These are phyloP conservation scores for Bombus fervidus DNA, from an alignment of 1,140 invertebrate genomes.

Conservation along the genomic window DNA sequence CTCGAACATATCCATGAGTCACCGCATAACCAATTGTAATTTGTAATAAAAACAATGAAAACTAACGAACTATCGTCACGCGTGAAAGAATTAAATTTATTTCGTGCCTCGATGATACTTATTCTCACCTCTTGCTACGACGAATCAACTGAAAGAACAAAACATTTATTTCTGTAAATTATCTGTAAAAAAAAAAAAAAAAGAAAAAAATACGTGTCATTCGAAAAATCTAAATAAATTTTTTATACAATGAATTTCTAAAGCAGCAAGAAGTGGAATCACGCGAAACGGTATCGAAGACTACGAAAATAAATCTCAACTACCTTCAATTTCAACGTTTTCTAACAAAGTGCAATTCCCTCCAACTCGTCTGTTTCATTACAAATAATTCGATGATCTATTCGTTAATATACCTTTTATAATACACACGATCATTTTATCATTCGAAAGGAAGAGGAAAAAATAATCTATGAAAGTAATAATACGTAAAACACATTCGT, in stretches of 20 bases:
- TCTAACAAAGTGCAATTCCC: neutral
- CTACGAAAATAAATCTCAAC: constrained; percentile 29
- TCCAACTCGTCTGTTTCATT: neutral
- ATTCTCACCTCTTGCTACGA: neutral
- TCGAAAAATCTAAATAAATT: neutral
- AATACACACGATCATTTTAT: neutral
- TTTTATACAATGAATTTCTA: too few relatives aligned
- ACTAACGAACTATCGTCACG: neutral
- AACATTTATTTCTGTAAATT: neutral
- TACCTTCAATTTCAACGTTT: neutral
- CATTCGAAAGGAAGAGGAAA: too few relatives aligned
- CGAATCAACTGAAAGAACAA: too few relatives aligned
- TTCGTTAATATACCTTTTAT: neutral
- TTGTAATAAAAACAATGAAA: neutral
- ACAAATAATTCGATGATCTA: constrained; percentile 27
- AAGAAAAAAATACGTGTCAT: neutral
- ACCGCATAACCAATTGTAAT: neutral
- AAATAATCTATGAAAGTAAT: neutral
- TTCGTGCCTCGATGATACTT: neutral
- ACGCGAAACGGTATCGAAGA: neutral
- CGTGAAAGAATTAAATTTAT: neutral
- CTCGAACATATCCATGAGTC: constrained; percentile 3
- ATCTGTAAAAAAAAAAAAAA: too few relatives aligned
- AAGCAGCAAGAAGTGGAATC: neutral
- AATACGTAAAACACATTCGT: neutral